These are phyloP conservation scores for Orthonevra nobilis DNA, from an alignment of 2,888 invertebrate species.

Conservation along the genomic window DNA sequence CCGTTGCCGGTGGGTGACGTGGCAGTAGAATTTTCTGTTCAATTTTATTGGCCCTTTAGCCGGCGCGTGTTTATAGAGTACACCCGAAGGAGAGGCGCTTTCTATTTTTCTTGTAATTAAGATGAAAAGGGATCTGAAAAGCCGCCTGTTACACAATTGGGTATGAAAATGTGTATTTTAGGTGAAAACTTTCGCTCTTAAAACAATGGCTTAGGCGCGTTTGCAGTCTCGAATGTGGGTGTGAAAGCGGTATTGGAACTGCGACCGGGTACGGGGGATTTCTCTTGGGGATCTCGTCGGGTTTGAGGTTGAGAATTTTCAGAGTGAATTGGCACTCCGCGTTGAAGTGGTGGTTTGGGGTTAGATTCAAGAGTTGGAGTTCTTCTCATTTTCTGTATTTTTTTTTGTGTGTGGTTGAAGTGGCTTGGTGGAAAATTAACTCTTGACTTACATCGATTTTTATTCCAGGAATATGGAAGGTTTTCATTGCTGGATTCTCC, in stretches of 20 bases:
- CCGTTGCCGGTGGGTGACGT: constrained; percentile 9
- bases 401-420: not conserved
- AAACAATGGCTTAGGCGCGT: constrained; percentile 57
- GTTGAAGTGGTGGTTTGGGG: constrained; percentile 11
- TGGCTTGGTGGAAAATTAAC: constrained; percentile 19
- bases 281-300: constrained; percentile 2
- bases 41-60: constrained; percentile 63
- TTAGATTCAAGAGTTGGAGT: too few species aligned
- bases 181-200: constrained; percentile 68
- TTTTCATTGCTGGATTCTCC: constrained; percentile 86
- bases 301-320: constrained; percentile 22
- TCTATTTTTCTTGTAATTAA: constrained; percentile 66
- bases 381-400: not conserved
- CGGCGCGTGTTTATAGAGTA: not conserved
- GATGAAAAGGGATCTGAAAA: constrained; percentile 63
- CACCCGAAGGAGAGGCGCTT: not conserved
- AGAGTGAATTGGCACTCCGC: constrained; percentile 45
- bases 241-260: too few species aligned
- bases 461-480: constrained; percentile 87
- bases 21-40: constrained; percentile 61
- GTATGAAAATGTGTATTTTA: constrained; percentile 70
- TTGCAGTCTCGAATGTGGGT: too few species aligned
- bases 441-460: constrained; percentile 87
- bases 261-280: too few species aligned
- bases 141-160: constrained; percentile 67